These are phyloP conservation scores for Drosophila subpulchrella DNA, from an alignment of 1,140 invertebrate genomes.

Conservation along the genomic window DNA sequence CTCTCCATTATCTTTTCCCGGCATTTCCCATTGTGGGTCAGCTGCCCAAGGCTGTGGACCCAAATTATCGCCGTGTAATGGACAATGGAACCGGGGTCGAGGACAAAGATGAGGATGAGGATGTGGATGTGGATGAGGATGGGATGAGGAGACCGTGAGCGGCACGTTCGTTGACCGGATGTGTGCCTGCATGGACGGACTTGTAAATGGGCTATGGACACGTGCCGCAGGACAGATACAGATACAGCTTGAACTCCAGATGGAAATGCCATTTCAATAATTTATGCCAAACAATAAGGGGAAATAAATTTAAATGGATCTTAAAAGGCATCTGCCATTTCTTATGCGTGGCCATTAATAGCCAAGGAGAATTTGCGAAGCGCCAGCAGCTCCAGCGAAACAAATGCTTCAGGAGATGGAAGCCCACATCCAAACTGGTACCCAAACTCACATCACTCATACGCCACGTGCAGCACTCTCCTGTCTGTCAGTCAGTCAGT, in stretches of 20 bases:
- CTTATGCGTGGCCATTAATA: conserved; percentile 50
- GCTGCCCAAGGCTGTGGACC: conserved; percentile 26
- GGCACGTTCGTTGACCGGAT: conserved; percentile 67
- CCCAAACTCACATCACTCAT: conserved; percentile 65
- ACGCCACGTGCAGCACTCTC: conserved; percentile 56
- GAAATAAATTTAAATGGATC: conserved; percentile 42
- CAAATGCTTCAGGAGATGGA: conserved; percentile 21
- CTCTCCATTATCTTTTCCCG: conserved; percentile 9
- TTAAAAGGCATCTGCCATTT: conserved; percentile 59
- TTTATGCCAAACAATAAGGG: conserved; percentile 37
- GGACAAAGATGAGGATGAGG: no score
- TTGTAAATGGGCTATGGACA: conserved; percentile 30
- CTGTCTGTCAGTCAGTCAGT: conserved; percentile 6
- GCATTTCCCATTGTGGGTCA: conserved; percentile 33
- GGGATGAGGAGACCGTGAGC: neutral
- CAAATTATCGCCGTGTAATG: conserved; percentile 52
- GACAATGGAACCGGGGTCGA: neutral
- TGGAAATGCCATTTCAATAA: conserved; percentile 60
- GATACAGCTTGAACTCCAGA: neutral
- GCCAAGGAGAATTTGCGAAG: conserved; percentile 25
- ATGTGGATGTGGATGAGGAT: no score
- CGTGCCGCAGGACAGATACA: conserved; percentile 13
- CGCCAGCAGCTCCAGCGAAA: conserved; percentile 10
- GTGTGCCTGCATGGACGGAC: conserved; percentile 50
- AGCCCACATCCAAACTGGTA: conserved; percentile 36